phyloP scores from a whole-genome alignment of 2,113 vertebrate species.

The Coreoperca whiteheadi region DNA sequence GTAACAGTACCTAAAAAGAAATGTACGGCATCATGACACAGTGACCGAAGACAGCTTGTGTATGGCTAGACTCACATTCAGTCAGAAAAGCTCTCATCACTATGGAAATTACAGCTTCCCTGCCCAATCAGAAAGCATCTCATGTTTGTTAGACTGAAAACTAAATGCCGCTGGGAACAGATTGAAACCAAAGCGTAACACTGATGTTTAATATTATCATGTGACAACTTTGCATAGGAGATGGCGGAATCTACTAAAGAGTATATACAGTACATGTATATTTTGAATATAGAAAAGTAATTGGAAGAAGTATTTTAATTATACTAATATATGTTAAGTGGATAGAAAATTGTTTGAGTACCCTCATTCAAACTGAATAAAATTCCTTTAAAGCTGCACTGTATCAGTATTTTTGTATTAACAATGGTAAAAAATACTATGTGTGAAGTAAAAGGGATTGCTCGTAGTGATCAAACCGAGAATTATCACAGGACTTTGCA shows the following conservation, averaged over 20 bases:
- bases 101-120: slow-evolving; percentile 47
- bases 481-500: neutral
- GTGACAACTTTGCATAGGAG: neutral
- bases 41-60: slow-evolving; percentile 9
- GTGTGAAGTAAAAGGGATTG: neutral
- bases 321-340: too few relatives aligned
- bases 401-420: neutral
- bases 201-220: neutral
- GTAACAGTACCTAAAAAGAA: slow-evolving; percentile 38
- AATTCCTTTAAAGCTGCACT: neutral
- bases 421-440: neutral
- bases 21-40: neutral
- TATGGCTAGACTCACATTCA: neutral
- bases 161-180: slow-evolving; percentile 12
- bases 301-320: neutral
- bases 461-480: neutral
- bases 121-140: slow-evolving; percentile 12
- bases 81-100: slow-evolving; percentile 33
- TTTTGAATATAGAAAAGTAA: neutral
- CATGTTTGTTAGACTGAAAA: slow-evolving; percentile 8
- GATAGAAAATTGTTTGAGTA: too few relatives aligned
- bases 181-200: slow-evolving; percentile 6
- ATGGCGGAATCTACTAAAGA: too few relatives aligned
- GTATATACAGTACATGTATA: neutral
- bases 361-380: too few relatives aligned